Evolutionary conservation across 23 tunicate species (phyloP).

Genomic region (Ciona savignyi): DNA sequence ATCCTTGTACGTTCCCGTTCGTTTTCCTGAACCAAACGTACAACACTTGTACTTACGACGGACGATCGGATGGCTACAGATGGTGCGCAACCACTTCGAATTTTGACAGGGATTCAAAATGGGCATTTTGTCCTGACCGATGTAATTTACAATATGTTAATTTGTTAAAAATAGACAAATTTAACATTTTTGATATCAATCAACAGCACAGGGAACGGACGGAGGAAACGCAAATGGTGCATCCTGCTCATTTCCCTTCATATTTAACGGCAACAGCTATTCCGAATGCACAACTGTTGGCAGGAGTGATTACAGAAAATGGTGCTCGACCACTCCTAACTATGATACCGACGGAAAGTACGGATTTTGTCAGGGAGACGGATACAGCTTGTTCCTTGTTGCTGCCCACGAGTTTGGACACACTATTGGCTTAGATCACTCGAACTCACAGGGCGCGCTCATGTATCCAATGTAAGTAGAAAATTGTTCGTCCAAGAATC

Average conservation of each 20-base stretch:
- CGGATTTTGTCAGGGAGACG: constrained; percentile 77
- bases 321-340: constrained; percentile 88
- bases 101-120: constrained; percentile 54
- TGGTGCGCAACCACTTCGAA: constrained; percentile 83
- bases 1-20: constrained; percentile 89
- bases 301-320: constrained; percentile 43
- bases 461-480: constrained; percentile 91
- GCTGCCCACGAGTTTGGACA: constrained; percentile 98
- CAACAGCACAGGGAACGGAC: constrained; percentile 53
- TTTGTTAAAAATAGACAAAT: not conserved
- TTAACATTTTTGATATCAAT: not conserved
- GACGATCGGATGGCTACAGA: constrained; percentile 84
- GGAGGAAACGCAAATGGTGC: constrained; percentile 93
- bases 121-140: constrained; percentile 90
- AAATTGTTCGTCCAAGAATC: not conserved
- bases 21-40: constrained; percentile 53
- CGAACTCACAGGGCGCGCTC: constrained; percentile 44
- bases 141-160: constrained; percentile 27
- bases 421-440: constrained; percentile 92
- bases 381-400: constrained; percentile 76
- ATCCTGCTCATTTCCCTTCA: constrained; percentile 77
- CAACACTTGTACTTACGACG: constrained; percentile 80
- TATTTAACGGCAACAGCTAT: constrained; percentile 68
- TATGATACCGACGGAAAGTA: constrained; percentile 69
- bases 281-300: constrained; percentile 67